These are phyloP conservation scores for Drosophila equinoxialis DNA, from an alignment of 1,140 invertebrate species.

Conservation along the genomic window DNA sequence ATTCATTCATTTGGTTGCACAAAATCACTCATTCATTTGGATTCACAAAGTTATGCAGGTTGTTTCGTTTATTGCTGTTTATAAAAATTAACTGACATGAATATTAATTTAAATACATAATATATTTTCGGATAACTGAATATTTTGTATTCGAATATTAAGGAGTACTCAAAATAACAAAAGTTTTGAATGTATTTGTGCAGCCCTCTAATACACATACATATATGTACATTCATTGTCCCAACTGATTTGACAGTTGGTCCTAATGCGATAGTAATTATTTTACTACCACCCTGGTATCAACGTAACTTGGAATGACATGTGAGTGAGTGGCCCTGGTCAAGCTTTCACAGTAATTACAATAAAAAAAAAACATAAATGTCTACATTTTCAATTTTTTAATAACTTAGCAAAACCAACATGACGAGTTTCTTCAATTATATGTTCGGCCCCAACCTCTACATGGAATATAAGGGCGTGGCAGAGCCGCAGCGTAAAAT, in stretches of 20 bases:
- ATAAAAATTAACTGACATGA: too few species aligned
- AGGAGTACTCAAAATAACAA: too few species aligned
- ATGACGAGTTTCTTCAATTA: conserved; percentile 83
- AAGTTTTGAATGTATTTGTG: too few species aligned
- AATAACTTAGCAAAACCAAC: conserved; percentile 24
- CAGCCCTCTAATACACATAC: too few species aligned
- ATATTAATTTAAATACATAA: too few species aligned
- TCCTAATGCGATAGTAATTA: not conserved
- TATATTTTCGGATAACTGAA: too few species aligned
- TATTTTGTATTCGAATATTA: too few species aligned
- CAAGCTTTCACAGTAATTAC: conserved; percentile 43
- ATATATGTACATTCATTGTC: too few species aligned
- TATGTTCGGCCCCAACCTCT: conserved; percentile 87
- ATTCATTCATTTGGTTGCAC: too few species aligned
- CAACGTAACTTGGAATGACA: conserved; percentile 29
- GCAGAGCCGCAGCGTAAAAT: conserved; percentile 84
- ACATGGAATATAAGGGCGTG: conserved; percentile 86
- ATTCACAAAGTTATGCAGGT: too few species aligned
- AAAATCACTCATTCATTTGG: too few species aligned
- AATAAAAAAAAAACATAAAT: conserved; percentile 45
- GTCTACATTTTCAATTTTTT: conserved; percentile 35
- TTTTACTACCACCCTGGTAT: conserved; percentile 26
- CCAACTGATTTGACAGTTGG: not conserved
- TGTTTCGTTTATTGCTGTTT: too few species aligned
- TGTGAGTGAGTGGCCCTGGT: conserved; percentile 40